Evolutionary conservation across 2,888 invertebrate species (phyloP).

Genomic region (Lasioglossum vierecki): DNA sequence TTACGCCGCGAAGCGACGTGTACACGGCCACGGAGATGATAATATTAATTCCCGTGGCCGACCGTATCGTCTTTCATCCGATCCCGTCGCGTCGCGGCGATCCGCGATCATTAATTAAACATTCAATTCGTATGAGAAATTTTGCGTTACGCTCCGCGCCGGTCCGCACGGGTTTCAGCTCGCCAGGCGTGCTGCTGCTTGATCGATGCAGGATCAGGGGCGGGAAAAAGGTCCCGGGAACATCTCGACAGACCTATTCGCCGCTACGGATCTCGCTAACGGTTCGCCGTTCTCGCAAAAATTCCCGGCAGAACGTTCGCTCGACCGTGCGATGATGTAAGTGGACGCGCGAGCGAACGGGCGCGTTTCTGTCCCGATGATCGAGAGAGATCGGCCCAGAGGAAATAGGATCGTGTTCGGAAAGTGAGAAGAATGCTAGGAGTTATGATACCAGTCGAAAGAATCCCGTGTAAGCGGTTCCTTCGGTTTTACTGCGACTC

Average conservation of each 20-base stretch:
- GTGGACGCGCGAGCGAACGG: not conserved
- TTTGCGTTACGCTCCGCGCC: constrained; percentile 30
- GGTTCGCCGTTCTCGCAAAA: constrained; percentile 31
- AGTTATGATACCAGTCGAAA: constrained; percentile 13
- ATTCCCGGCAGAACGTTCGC: constrained; percentile 6
- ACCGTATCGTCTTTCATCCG: constrained; percentile 60
- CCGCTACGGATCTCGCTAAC: constrained; percentile 29
- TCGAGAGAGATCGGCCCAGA: not conserved
- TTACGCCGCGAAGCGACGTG: constrained; percentile 45
- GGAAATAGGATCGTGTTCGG: not conserved
- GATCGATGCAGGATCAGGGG: constrained; percentile 48
- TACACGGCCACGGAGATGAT: constrained; percentile 41
- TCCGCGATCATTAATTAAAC: constrained; percentile 65
- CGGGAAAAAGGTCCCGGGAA: constrained; percentile 34
- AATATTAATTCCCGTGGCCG: constrained; percentile 62
- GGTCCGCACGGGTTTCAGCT: not conserved
- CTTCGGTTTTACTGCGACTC: constrained; percentile 24
- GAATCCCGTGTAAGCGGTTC: constrained; percentile 34
- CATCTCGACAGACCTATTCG: constrained; percentile 20
- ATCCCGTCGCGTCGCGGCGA: constrained; percentile 40
- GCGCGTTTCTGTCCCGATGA: not conserved
- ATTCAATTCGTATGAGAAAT: constrained; percentile 61
- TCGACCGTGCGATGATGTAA: constrained; percentile 25
- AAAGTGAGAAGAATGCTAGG: constrained; percentile 4
- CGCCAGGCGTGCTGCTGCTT: constrained; percentile 19